Evolutionary conservation across 2,113 vertebrate species (phyloP).

Genomic region (Sceloporus undulatus): DNA sequence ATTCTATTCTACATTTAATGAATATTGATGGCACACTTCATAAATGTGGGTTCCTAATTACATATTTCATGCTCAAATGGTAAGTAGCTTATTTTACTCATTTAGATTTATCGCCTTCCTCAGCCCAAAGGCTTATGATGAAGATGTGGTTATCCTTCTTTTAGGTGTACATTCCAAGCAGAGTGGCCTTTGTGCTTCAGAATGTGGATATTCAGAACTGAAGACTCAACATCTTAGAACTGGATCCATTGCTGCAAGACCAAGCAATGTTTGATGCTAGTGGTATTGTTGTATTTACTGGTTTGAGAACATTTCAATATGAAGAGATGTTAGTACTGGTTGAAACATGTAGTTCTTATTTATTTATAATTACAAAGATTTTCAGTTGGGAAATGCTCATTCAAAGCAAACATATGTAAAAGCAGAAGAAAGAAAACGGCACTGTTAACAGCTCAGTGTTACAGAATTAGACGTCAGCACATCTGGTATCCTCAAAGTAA

Average conservation of each 20-base stretch:
- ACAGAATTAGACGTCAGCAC: slow-evolving; percentile 43
- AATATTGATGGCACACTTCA: background rate
- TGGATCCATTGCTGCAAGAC: slow-evolving; percentile 23
- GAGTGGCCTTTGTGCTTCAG: slow-evolving; percentile 81
- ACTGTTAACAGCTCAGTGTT: slow-evolving; percentile 57
- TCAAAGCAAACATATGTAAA: slow-evolving; percentile 39
- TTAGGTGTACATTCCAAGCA: slow-evolving; percentile 86
- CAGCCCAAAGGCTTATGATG: background rate
- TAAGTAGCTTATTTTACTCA: background rate
- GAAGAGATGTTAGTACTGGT: slow-evolving; percentile 56
- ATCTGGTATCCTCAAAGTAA: slow-evolving; percentile 52
- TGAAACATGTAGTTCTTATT: slow-evolving; percentile 64
- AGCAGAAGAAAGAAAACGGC: slow-evolving; percentile 15
- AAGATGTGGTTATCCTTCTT: slow-evolving; percentile 44
- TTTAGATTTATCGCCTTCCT: background rate
- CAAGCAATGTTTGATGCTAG: slow-evolving; percentile 57
- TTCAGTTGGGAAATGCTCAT: slow-evolving; percentile 60
- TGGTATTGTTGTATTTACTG: slow-evolving; percentile 43
- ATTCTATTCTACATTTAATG: slow-evolving; percentile 18
- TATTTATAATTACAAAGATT: slow-evolving; percentile 63
- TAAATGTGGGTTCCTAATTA: background rate
- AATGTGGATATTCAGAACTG: slow-evolving; percentile 75
- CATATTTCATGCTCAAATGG: background rate
- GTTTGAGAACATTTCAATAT: slow-evolving; percentile 63
- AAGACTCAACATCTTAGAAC: slow-evolving; percentile 46